Evolutionary conservation across 2,797 vertebrate species (phyloP).

Genomic region (Tokudaia tokunoshimensis): DNA sequence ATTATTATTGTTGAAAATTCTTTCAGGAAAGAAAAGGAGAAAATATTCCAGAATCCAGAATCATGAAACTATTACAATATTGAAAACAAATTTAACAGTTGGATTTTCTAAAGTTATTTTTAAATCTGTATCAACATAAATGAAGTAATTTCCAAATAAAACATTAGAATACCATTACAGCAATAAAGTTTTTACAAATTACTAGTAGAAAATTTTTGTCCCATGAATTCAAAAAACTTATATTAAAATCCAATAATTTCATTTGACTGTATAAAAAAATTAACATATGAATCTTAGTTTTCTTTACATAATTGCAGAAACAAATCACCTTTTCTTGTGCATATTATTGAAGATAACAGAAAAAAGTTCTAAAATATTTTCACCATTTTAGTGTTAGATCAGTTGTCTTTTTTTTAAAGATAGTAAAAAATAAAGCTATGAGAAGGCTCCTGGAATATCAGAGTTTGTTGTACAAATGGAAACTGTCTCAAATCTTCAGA

Average conservation of each 20-base stretch:
- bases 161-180: not conserved
- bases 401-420: not conserved
- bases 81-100: not conserved
- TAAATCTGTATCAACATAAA: not conserved
- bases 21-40: not conserved
- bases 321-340: not conserved
- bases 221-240: not conserved
- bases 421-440: not conserved
- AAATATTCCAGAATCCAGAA: not conserved
- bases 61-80: not conserved
- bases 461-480: not conserved
- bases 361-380: not conserved
- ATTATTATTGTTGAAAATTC: not conserved
- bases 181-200: not conserved
- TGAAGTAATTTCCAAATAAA: not conserved
- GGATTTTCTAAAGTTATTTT: not conserved
- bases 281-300: not conserved
- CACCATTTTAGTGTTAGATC: not conserved
- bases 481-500: not conserved
- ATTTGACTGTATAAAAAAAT: not conserved
- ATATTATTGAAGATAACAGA: not conserved
- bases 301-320: not conserved
- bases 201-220: not conserved
- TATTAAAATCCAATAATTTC: constrained; percentile 3
- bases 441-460: no score